These are phyloP conservation scores for Cistogaster globosa DNA, from an alignment of 2,888 invertebrate genomes.

Conservation along the genomic window DNA sequence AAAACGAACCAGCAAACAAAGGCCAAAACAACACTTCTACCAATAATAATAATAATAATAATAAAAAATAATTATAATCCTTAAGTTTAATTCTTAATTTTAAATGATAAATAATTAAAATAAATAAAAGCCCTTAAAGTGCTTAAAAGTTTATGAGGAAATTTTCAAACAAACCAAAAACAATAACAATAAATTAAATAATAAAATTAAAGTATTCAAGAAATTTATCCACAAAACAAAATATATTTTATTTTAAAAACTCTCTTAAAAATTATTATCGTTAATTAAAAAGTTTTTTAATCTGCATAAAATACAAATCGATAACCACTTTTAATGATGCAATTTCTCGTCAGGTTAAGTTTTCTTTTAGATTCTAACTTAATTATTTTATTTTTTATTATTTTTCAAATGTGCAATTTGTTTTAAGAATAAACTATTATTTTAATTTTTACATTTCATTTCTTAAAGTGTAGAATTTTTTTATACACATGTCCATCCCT, in stretches of 20 bases:
- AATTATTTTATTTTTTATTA: conserved; percentile 31
- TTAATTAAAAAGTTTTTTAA: conserved; percentile 4
- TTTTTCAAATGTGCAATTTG: conserved; percentile 63
- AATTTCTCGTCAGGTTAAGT: conserved; percentile 9
- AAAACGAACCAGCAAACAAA: conserved; percentile 70
- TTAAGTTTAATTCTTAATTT: conserved; percentile 2
- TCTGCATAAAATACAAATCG: conserved; percentile 8
- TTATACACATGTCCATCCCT: no score
- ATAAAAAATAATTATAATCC: conserved; percentile 51
- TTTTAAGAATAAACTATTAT: conserved; percentile 54
- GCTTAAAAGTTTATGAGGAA: conserved; percentile 3
- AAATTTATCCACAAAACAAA: background rate
- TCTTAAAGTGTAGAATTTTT: conserved; percentile 19
- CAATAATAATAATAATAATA: conserved; percentile 47
- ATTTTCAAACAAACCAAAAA: conserved; percentile 32
- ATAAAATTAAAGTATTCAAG: background rate
- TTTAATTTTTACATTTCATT: conserved; percentile 17
- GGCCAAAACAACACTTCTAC: conserved; percentile 55
- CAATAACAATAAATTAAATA: conserved; percentile 3
- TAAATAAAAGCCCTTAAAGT: conserved; percentile 62
- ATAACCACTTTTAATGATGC: background rate
- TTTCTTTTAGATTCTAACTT: conserved; percentile 48
- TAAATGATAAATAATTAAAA: conserved; percentile 13
- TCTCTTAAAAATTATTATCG: conserved; percentile 28
- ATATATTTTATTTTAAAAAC: background rate